Evolutionary conservation across 2,797 vertebrate genomes (phyloP).

Genomic region (Fistularia tabacaria): DNA sequence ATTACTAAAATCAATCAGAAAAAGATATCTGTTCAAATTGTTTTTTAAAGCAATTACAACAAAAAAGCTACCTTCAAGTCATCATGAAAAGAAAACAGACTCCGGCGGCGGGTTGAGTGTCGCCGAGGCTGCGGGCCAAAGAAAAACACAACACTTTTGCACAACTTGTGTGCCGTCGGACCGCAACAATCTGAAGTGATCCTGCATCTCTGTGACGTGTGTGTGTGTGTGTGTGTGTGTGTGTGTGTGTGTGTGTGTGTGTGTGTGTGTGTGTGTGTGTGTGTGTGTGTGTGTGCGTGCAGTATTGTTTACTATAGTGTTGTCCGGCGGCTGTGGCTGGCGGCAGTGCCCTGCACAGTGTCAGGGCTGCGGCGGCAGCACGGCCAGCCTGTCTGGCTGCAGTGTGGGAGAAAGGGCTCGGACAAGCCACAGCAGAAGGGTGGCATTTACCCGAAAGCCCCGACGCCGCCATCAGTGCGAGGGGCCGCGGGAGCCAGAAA

Average conservation of each 20-base stretch:
- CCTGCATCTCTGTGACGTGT: neutral
- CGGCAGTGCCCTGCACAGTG: slow-evolving; percentile 41
- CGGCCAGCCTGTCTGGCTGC: slow-evolving; percentile 66
- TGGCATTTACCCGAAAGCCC: slow-evolving; percentile 59
- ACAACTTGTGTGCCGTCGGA: no score
- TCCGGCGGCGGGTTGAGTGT: no score
- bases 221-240: slow-evolving; percentile 11
- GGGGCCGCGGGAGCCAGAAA: slow-evolving; percentile 41
- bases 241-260: slow-evolving; percentile 11
- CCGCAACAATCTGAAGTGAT: no score
- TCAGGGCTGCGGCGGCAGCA: slow-evolving; percentile 37
- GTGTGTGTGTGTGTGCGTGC: slow-evolving; percentile 11
- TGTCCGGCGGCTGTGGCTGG: slow-evolving; percentile 43
- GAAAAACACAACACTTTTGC: no score
- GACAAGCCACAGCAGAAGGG: slow-evolving; percentile 53
- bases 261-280: slow-evolving; percentile 6
- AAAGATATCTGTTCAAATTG: no score
- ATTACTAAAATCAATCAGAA: no score
- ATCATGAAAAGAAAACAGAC: no score
- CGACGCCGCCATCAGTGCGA: slow-evolving; percentile 39
- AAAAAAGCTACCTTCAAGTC: no score
- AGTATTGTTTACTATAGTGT: slow-evolving; percentile 42
- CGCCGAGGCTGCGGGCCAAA: no score
- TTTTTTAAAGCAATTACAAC: no score
- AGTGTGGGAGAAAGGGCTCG: slow-evolving; percentile 49